Percentiles rank a stretch among this genome's conserved stretches.
phyloP scores from a whole-genome alignment of 1,140 invertebrate genomes.

The Panulirus ornatus region DNA sequence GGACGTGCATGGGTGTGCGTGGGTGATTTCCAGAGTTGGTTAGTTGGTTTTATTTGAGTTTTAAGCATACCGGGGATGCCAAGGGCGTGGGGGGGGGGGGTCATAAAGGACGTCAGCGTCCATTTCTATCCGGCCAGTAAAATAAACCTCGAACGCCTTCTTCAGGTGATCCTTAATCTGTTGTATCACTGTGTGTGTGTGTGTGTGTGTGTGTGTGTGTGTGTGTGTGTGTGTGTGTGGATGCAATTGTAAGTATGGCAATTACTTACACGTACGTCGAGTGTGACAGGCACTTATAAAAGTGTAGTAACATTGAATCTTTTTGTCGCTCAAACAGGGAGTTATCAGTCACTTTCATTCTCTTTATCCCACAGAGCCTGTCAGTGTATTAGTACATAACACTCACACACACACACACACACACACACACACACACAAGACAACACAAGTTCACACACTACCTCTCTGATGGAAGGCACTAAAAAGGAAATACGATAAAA shows the following conservation, averaged over 20 bases:
- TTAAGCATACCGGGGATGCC: background rate
- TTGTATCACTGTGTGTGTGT: background rate
- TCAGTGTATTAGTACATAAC: background rate
- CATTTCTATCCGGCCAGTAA: background rate
- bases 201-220: constrained; percentile 9
- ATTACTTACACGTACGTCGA: no score
- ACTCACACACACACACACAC: background rate
- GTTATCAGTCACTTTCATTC: background rate
- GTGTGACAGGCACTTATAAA: no score
- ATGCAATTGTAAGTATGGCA: background rate
- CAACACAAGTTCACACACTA: no score
- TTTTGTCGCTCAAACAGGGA: no score
- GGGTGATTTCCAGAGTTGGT: background rate
- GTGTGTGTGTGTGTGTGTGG: constrained; percentile 26
- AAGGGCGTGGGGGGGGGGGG: background rate
- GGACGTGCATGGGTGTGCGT: background rate
- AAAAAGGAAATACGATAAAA: no score
- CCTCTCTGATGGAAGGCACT: no score
- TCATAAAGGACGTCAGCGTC: background rate
- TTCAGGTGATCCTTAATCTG: background rate
- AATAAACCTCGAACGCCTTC: background rate
- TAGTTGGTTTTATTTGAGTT: background rate
- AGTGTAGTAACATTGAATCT: no score
- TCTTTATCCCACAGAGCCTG: background rate
- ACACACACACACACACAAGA: no score